Conservation (phyloP, 2,797 vertebrate genomes). For the Danio jaintianensis region DNA sequence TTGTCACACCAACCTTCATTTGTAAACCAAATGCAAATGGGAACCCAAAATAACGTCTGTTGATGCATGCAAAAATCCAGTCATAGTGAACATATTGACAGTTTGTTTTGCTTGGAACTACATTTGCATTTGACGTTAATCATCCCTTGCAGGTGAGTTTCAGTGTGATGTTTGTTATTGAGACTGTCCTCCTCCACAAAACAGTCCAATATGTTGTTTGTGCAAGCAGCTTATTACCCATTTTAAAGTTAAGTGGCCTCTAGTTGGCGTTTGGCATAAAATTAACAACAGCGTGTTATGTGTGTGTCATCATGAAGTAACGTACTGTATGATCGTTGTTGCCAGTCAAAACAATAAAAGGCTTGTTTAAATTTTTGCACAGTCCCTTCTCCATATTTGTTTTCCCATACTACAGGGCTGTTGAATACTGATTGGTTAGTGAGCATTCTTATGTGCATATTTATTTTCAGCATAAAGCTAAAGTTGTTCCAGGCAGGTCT, state of each 20-base stretch:
- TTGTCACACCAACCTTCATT: conserved; percentile 29
- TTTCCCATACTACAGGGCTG: no score
- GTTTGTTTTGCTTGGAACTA: conserved; percentile 52
- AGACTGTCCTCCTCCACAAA: background rate
- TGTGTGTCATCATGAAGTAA: background rate
- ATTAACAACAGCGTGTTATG: background rate
- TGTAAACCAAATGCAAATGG: conserved; percentile 42
- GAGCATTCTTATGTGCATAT: no score
- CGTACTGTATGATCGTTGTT: no score
- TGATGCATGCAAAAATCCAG: conserved; percentile 50
- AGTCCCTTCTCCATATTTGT: no score
- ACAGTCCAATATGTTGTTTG: background rate
- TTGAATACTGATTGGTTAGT: no score
- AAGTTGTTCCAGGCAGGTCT: no score
- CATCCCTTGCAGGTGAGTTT: conserved; percentile 38
- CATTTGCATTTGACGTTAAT: conserved; percentile 56
- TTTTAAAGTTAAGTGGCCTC: background rate
- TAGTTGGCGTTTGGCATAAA: background rate
- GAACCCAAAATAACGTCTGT: conserved; percentile 39
- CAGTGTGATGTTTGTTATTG: conserved; percentile 23
- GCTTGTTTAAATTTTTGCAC: no score
- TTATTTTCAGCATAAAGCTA: no score
- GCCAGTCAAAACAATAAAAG: no score
- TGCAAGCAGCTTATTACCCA: background rate
- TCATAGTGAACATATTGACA: conserved; percentile 36